Evolutionary conservation across 2,113 vertebrate genomes (phyloP), one percentile per base, ranked within the genome.

Genomic region (Falcunculus frontatus): DNA sequence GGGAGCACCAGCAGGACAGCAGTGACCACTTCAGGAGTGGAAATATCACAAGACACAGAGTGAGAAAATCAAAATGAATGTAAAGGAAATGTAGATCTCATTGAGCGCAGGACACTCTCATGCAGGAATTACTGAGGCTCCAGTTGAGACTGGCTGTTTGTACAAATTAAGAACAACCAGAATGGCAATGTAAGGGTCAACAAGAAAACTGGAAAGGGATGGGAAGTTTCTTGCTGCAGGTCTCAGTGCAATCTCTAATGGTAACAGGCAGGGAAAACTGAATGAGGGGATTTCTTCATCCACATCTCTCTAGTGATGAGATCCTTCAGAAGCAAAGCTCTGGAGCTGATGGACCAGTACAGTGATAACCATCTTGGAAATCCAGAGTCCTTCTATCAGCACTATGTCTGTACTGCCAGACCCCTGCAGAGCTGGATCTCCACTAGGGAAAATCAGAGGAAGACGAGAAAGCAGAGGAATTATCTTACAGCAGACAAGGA

Each of bases 401-500:
- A 5, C 35, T 26, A 18, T 23, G 18, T 4, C 50, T 70, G 4
- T 46, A 42, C 73, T 47, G 16, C 35, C 23, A 73, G 67, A 35
- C 19, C 52, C 63, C 12, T 25, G 16, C n/a, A 84, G 33, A 63
- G 52, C 47, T 74, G 56, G 17, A 46, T 57, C 65, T 70, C 33
- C 22, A 26, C 41, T 37, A 41, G 1, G 72, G 32, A 90, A 85
- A 90, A 70, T 7, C 46, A 78, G 46, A 44, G 57, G 57, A 79
- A 62, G 44, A 84, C 27, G 15, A 90, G 33, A 50, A 93, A 81
- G 44, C 96, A 78, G 41, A 56, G 23, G 46, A 57, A 42, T 37
- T 35, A 8, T 97, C 99, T 99, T 96, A 99, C 99, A 30, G 98
- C 97, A 47, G 99, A 97, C 90, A 99, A 96, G 27, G 98, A 98